A percentile compares a stretch with the other conserved stretches of the same genome.
Conservation (phyloP, 2,113 vertebrate species). For the Chelonoidis abingdonii region DNA sequence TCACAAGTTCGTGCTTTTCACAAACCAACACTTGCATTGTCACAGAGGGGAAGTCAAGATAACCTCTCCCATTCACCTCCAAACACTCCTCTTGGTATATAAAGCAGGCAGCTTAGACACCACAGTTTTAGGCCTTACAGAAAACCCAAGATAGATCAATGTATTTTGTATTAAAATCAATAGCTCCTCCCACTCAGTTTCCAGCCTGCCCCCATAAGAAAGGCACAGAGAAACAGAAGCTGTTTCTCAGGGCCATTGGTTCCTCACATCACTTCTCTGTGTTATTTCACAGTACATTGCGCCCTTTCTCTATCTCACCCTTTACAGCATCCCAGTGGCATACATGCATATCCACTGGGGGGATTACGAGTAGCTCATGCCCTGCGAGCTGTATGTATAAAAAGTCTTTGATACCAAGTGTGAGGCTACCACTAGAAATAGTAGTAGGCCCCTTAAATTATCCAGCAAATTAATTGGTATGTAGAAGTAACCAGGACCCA, state of each 20-base stretch:
- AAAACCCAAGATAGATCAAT: fast-evolving
- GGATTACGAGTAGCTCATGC: not conserved
- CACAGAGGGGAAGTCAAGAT: not conserved
- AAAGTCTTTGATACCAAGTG: not conserved
- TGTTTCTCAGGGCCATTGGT: not conserved
- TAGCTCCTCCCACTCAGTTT: fast-evolving
- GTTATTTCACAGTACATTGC: not conserved
- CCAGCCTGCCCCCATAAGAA: not conserved
- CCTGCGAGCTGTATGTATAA: not conserved
- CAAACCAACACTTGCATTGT: not conserved
- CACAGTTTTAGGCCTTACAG: fast-evolving
- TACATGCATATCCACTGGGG: not conserved
- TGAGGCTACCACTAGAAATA: fast-evolving
- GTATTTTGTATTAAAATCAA: fast-evolving
- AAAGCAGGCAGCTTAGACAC: fast-evolving
- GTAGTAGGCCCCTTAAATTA: not conserved
- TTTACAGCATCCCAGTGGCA: not conserved
- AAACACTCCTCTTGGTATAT: not conserved
- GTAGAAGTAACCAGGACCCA: not conserved
- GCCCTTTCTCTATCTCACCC: not conserved
- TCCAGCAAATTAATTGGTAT: not conserved
- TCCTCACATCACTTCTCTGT: not conserved
- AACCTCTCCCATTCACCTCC: not conserved
- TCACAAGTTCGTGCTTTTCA: not conserved
- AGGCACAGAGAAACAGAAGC: fast-evolving